Evolutionary conservation across 2,888 invertebrate species (phyloP), one percentile per base, ranked within the genome.

Genomic region (Cephus spinipes): DNA sequence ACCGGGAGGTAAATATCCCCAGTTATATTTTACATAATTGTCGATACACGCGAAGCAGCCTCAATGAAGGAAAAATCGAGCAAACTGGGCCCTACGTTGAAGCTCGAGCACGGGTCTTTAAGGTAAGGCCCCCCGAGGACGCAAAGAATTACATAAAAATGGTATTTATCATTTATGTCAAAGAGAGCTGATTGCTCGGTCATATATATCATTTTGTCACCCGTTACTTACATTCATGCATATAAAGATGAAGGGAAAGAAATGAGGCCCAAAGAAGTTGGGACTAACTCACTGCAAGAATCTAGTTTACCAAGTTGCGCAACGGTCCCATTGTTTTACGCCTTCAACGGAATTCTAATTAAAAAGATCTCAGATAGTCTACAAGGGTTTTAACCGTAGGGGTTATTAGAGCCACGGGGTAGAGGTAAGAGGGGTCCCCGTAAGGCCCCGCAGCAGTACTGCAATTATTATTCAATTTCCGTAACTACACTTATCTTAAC

Each of bases 391-490:
- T 79, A 33, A 75, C 79, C 76, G 77, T 79, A 79, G 76, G 81
- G 81, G 81, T 83, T 84, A 86, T 85, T 85, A 85, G 85, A 79
- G 80, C 78, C 77, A 75, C 12, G 32, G 76, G 79, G 80, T 76
- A 76, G 69, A 73, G 77, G 79, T 78, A 75, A 76, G 79, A 81
- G 83, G 79, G 55, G 1, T 23, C 55, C 23, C 23, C 23, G 55
- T 23, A 55, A 55, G 55, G 15, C 55, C 55, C 55, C 23, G 9
- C 6, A 9, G 15, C 23, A 23, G 23, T 23, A 55, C 85, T 83
- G 87, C 89, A 90, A 90, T 90, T 90, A 89, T 89, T 88, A 88
- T 89, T 89, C 89, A 88, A 89, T 89, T 90, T 90, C 88, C 89
- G 87, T 87, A 87, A 87, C 86, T 83, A 84, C 85, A 85, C 83